Evolutionary conservation across 2,888 invertebrate species (phyloP).

Genomic region (Zygothrica quintamaculata): DNA sequence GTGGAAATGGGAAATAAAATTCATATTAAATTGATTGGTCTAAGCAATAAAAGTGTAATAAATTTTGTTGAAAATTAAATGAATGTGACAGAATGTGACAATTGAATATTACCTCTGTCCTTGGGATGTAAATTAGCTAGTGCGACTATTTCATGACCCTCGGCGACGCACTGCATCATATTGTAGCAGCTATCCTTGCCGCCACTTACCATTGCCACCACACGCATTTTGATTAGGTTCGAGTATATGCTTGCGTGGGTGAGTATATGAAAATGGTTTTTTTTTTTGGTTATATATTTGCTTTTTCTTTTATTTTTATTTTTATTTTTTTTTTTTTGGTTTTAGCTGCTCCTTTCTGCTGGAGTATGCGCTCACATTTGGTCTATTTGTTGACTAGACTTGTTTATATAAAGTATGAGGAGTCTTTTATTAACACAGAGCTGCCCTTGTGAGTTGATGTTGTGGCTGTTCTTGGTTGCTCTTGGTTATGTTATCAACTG

Average conservation of each 20-base stretch:
- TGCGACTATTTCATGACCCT: conserved; percentile 97
- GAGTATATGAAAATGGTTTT: not conserved
- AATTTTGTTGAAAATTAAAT: no score
- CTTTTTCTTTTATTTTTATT: conserved; percentile 10
- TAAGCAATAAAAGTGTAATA: conserved; percentile 1
- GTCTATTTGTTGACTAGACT: conserved; percentile 75
- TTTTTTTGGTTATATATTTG: conserved; percentile 31
- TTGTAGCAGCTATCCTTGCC: conserved; percentile 99
- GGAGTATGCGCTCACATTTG: conserved; percentile 62
- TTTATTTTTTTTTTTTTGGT: conserved; percentile 38
- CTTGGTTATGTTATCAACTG: conserved; percentile 24
- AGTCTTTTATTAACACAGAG: conserved; percentile 59
- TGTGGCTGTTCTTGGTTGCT: conserved; percentile 13
- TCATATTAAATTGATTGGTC: conserved; percentile 17
- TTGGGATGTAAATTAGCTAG: conserved; percentile 97
- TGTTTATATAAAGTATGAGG: conserved; percentile 54
- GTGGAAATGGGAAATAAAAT: no score
- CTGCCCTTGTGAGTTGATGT: conserved; percentile 40
- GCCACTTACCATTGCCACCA: conserved; percentile 96
- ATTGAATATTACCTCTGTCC: conserved; percentile 88
- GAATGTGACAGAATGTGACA: no score
- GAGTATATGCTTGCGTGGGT: conserved; percentile 9
- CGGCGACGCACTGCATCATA: conserved; percentile 98
- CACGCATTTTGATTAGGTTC: conserved; percentile 88
- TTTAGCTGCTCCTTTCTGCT: conserved; percentile 53